Conservation (phyloP, 1,140 invertebrate genomes). For the Drosophila pseudoobscura region DNA sequence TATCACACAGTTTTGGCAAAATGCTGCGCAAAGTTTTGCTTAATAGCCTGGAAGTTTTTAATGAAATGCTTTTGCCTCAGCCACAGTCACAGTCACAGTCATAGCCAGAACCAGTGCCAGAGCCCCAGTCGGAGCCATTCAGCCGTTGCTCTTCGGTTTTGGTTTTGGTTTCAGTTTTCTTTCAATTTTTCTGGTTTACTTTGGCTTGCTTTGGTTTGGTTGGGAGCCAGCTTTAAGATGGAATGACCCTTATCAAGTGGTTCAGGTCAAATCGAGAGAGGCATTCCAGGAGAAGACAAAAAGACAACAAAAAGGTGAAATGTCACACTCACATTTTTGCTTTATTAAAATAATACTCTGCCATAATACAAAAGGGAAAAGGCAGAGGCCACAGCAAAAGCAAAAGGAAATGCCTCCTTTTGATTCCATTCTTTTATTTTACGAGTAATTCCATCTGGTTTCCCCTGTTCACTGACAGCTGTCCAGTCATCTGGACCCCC, state of each 20-base stretch:
- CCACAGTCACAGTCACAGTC: constrained; percentile 15
- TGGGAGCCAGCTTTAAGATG: constrained; percentile 49
- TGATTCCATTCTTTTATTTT: constrained; percentile 1
- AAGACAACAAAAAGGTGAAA: constrained; percentile 74
- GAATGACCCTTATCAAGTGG: constrained; percentile 52
- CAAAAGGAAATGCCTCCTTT: constrained; percentile 24
- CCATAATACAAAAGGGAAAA: constrained; percentile 43
- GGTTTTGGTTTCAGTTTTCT: constrained; percentile 30
- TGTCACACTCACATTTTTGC: constrained; percentile 74
- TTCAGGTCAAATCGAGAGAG: constrained; percentile 8
- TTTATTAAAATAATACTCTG: constrained; percentile 76
- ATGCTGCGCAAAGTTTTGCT: constrained; percentile 81
- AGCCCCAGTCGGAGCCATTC: constrained; percentile 20
- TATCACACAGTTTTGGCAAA: constrained; percentile 81
- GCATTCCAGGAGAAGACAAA: constrained; percentile 25
- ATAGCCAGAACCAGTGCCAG: constrained; percentile 16
- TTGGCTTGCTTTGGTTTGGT: background rate
- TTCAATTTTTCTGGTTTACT: background rate
- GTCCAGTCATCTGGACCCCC: constrained; percentile 34
- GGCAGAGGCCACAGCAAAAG: background rate
- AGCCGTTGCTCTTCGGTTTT: constrained; percentile 25
- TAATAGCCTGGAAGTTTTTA: constrained; percentile 82
- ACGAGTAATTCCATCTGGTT: too few species aligned
- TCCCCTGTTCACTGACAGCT: constrained; percentile 54
- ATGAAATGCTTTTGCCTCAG: constrained; percentile 75